These are phyloP conservation scores for Aleiodes sp. DNA, from an alignment of 1,140 invertebrate genomes.

Conservation along the genomic window DNA sequence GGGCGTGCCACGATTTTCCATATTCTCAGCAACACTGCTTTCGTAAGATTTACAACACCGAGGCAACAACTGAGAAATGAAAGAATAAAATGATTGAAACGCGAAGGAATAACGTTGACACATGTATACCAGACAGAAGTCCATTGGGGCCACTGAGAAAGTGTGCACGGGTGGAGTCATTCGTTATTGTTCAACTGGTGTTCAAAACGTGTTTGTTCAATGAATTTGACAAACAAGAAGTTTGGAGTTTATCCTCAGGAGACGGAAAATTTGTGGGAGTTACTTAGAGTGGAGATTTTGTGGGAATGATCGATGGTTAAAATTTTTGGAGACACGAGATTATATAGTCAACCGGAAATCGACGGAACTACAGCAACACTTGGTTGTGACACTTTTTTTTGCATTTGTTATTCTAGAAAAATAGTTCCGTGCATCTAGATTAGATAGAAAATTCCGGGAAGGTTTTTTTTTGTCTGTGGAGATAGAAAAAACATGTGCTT, in stretches of 20 bases:
- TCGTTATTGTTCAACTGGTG: not conserved
- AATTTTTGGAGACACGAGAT: too few species aligned
- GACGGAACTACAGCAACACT: not conserved
- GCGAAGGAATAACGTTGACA: conserved; percentile 33
- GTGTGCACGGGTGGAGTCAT: conserved; percentile 3
- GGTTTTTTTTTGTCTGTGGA: not conserved
- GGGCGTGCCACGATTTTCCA: conserved; percentile 24
- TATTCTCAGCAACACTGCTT: conserved; percentile 25
- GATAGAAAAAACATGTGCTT: not conserved
- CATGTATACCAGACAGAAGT: conserved; percentile 39
- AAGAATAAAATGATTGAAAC: not conserved
- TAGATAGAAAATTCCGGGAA: not conserved
- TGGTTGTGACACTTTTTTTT: not conserved
- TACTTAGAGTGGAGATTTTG: conserved; percentile 25
- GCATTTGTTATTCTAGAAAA: conserved; percentile 1
- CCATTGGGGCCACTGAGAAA: not conserved
- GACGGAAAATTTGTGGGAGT: conserved; percentile 15
- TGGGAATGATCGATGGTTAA: conserved; percentile 14
- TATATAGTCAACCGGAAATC: not conserved
- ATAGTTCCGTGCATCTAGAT: not conserved
- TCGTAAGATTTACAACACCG: conserved; percentile 50
- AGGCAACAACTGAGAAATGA: not conserved
- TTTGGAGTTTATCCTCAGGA: not conserved
- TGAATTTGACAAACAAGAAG: conserved; percentile 45
- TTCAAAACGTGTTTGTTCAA: conserved; percentile 31